Evolutionary conservation across 2,113 vertebrate genomes (phyloP), one percentile per base, ranked within the genome.

Genomic region (Corythoichthys haematopterus): DNA sequence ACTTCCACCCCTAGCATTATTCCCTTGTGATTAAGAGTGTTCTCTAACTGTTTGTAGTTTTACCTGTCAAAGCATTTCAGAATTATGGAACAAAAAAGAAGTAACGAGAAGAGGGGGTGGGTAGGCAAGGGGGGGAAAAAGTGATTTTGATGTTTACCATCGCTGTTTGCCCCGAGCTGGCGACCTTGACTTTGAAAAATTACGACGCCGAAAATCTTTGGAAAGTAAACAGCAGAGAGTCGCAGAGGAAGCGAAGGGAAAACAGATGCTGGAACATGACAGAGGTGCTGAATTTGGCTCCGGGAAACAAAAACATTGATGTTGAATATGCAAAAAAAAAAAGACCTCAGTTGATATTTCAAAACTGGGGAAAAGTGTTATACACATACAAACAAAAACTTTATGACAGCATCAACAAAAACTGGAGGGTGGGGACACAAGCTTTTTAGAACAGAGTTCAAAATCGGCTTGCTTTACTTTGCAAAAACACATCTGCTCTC

Each of bases 21-120:
- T 68, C 66, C 77, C 66, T 68, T 70, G 59, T 82, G 84, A 88
- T 85, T 81, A 83, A 85, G 77, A 83, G 80, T 86, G 74, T 74
- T 83, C 72, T 83, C 64, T 61, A 77, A 83, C 57, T 68, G 72
- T 84, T 76, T 78, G 60, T 75, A 77, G 71, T 80, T 79, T 68
- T 73, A 75, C 77, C 68, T 72, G 76, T 82, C 77, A 82, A 79
- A 81, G 69, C 48, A 20, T 68, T 72, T 45, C 28, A 70, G 45
- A 71, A 73, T 69, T 40, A 36, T 28, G 46, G 10, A 43, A 35
- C 60, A 36, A 58, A 33, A 48, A 53, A 57, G 20, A 6, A 4
- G 33, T 28, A 56, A 56, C 33, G 12, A 56, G 33, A 57, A 36
- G 55, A 15, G 55, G 55, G 55, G 55, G 33, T 13, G 33, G 55